Evolutionary conservation across 2,797 vertebrate genomes (phyloP), one percentile per base, ranked within the genome.

Genomic region (Coregonus sp.): DNA sequence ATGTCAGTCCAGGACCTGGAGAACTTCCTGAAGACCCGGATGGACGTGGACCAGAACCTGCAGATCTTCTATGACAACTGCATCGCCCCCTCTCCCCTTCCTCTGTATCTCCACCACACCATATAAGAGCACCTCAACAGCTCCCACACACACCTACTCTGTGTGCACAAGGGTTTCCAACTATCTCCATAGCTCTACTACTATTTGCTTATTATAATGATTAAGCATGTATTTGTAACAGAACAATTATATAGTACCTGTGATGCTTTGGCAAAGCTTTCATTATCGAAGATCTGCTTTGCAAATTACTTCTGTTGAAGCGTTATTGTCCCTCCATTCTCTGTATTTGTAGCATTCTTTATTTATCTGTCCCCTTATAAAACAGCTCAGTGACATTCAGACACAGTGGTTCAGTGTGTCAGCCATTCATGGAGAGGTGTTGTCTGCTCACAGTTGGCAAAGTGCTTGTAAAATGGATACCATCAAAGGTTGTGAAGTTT

Each of bases 11-110:
- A 25, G 25, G 25, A 93, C 89, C 92, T 93, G 1, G 93, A 94
- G 83, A 86, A 31, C 20, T 87, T 85, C 52, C 89, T 93, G 78
- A 92, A 84, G 72, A 82, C 14, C 15, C 78, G 82, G 56, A 86
- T 92, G 81, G 86, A 90, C 0, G 89, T 93, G 1, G 90, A 92
- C 76, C 87, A 90, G 79, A 92, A 91, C 78, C 79, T 94, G 11
- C 92, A 94, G 87, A 76, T 94, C 63, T 93, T 93, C 79, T 92
- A 93, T 3, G 91, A 93, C 79, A 92, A 93, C 90, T 93, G 93
- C 77, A 86, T 86, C 70, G 92, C 92, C 56, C 92, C 92, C 0
- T 93, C 93, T 12, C 90, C 91, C 0, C 92, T 93, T n/a, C 93
- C 92, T 3, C 74, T 91, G 3, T 91, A 92, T 73, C 89, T 93